Evolutionary conservation across 2,113 vertebrate species (phyloP), one percentile per base, ranked within the genome.

Genomic region (Nothocercus nigrocapillus): DNA sequence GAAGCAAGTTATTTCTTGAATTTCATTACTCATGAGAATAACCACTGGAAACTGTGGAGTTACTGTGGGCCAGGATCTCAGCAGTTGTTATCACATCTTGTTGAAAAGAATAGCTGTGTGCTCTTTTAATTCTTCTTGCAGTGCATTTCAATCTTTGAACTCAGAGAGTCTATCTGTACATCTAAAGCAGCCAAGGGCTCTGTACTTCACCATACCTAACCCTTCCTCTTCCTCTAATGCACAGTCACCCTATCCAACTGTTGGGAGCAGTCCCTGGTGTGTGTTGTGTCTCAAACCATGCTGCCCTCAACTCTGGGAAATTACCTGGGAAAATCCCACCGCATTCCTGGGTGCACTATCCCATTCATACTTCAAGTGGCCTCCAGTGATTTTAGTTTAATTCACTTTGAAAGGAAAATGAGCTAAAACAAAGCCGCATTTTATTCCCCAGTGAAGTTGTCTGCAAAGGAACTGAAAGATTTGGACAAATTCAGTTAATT

Each of bases 391-490:
- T 94, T 93, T 63, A 62, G 36, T 77, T 88, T 80, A 53, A 80
- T 68, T 83, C 54, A 6, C 49, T 91, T 88, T 0, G 4, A 74
- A 94, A 67, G 42, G 47, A 73, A 79, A 53, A 88, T 72, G 58
- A 85, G 53, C 25, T 47, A 82, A 85, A 85, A 47, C 53, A 93
- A 87, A 67, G 40, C 25, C 62, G n/a, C 3, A 6, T 79, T 88
- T 93, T 76, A 85, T 66, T 91, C 54, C 47, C 59, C 82, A 73
- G 67, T 90, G 49, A 59, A 96, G 85, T 54, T 54, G 30, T 88
- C 94, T 88, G 49, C 67, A 88, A 54, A 85, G 45, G n/a, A 82
- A 75, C 72, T 75, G 85, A 84, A 73, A 49, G 75, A 73, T 42
- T 7, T 17, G 27, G 75, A 47, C 44, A 88, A 83, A 80, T 82